phyloP scores from a whole-genome alignment of 2,888 invertebrate species.

The Sinopyrophorus schimmeli region DNA sequence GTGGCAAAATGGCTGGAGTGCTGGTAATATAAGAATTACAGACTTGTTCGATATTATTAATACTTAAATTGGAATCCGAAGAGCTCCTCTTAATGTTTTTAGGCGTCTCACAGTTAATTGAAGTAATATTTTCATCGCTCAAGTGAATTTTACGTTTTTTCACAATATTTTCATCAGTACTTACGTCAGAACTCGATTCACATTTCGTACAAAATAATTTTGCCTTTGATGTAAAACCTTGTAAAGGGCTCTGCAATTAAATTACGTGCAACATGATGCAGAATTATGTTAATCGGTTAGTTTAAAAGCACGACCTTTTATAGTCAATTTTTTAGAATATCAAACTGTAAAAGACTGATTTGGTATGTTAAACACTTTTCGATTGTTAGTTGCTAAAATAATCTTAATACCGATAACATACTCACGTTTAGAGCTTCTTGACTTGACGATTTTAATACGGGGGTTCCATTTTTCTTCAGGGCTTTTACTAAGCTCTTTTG shows the following conservation, averaged over 20 bases:
- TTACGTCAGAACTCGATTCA: slow-evolving; percentile 46
- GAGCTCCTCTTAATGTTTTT: slow-evolving; percentile 36
- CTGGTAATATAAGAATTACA: slow-evolving; percentile 48
- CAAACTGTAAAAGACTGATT: no score
- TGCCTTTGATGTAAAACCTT: slow-evolving; percentile 41
- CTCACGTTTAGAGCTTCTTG: slow-evolving; percentile 53
- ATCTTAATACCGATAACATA: slow-evolving; percentile 28
- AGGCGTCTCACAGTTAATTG: slow-evolving; percentile 4
- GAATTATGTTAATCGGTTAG: no score
- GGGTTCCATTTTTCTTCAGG: slow-evolving; percentile 45
- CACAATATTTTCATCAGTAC: slow-evolving; percentile 39
- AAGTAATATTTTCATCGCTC: slow-evolving; percentile 14
- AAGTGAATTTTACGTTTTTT: slow-evolving; percentile 40
- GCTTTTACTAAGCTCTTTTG: slow-evolving; percentile 62
- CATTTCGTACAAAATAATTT: slow-evolving; percentile 53
- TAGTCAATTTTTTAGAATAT: no score
- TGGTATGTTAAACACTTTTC: no score
- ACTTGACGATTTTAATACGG: slow-evolving; percentile 45
- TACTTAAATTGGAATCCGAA: slow-evolving; percentile 47
- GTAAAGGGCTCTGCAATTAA: slow-evolving; percentile 45
- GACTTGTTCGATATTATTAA: slow-evolving; percentile 27
- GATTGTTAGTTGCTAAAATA: no score
- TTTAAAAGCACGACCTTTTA: no score
- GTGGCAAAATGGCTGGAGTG: slow-evolving; percentile 51
- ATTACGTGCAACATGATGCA: no score